Base-by-base conservation (phyloP, 2,797 vertebrate genomes). In the Enteromius unitaeniatus region DNA sequence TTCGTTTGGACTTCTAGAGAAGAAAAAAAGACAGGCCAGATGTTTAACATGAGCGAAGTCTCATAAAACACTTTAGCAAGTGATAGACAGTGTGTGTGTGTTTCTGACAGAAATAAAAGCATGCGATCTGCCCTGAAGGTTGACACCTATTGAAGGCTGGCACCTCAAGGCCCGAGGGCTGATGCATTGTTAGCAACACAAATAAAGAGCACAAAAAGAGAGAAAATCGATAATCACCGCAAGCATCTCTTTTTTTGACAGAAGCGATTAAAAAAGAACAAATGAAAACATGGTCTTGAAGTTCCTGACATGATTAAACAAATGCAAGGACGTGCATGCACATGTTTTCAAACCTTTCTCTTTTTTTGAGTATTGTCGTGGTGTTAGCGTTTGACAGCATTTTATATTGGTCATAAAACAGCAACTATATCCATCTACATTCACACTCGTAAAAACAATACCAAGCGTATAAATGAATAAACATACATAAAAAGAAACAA, bases 1-100 rank as follows among this genome's bases (percentile, higher is more conserved):
- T 99, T 99, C 91, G 97, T 94, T 89, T 98, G 97, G 87, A 97
- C 95, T 85, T 99, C 97, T 98, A 94, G 45, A 85, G 72, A 86
- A 68, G 68, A 85, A 65, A 83, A 28, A 78, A 88, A 89, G 84
- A 74, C 87, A 86, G 28, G 53, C 40, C 3, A 79, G 75, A 85
- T 31, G 19, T 60, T 79, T 68, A 28, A 68, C 5, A 6, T 15
- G 62, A 17, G 2, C 6, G 6, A 8, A 31, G 26, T 17, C 14
- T 14, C 26, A 62, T 10, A 0, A 74, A 26, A 37, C 49, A 40
- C 19, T 8, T 1, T 8, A 64, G 60, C 1, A 1, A 26, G 55
- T 62, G 75, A 77, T n/a, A 45, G 55, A 77, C 75, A 28, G 42
- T n/a, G 23, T n/a, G 9, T 49, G 9, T 40, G 53, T 37, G 42